Evolutionary conservation across 2,797 vertebrate species (phyloP), one percentile per base, ranked within the genome.

Genomic region (Mus caroli): DNA sequence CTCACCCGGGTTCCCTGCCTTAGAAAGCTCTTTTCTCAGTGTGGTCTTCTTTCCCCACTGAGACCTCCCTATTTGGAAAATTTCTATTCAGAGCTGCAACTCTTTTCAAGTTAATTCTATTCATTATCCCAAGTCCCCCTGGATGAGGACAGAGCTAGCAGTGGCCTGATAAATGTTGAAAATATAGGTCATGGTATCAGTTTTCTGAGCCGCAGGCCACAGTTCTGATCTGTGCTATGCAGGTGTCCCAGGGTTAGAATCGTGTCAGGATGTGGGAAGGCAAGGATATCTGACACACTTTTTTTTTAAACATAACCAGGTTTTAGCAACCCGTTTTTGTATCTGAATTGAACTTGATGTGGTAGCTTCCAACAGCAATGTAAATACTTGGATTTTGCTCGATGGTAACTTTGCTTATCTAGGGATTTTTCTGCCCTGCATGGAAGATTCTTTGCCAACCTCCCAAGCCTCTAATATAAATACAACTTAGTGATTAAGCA

Each of bases 181-280:
- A 97, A 96, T 93, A 62, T 92, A 95, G 97, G 94, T 93, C 95
- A 94, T 11, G 76, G 6, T 87, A 92, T 50, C 62, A 62, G 43
- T 77, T 95, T 95, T 87, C 79, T 92, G 64, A 95, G 78, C n/a
- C 8, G 24, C 64, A 91, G 88, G 54, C 69, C 31, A 52, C 15
- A 20, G 17, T 69, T 91, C n/a, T 71, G 13, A 15, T 77, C 78
- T 73, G 78, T 3, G 24, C 26, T 43, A 37, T 40, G 26, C 58
- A 78, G 83, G 69, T 75, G 84, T 43, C 78, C 67, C 34, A 26
- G 73, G n/a, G 69, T 64, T 6, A 13, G 78, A 54, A 75, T 19
- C 12, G 37, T 88, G 71, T 82, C 54, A 6, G 46, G 34, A 64
- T 43, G 60, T 92, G 60, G 67, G 73, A 88, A 46, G 80, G 37